A percentile compares a stretch with the other conserved stretches of the same genome.
Conservation (phyloP, 2,797 vertebrate species). For the Halcyon badia region DNA sequence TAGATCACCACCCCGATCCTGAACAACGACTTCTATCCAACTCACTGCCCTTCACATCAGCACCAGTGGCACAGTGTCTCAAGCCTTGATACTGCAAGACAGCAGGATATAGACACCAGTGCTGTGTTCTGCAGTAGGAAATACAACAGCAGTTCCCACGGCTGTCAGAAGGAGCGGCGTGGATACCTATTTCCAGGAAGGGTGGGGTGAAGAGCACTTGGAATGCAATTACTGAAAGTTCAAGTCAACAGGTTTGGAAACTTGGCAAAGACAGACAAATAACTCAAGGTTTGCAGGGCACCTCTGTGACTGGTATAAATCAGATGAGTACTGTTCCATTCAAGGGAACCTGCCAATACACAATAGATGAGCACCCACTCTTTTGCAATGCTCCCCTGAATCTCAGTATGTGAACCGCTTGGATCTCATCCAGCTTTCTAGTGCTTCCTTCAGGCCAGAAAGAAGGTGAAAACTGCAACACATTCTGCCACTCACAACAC, state of each 20-base stretch:
- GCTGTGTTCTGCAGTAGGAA: background rate
- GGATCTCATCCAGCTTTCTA: constrained; percentile 12
- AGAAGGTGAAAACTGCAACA: background rate
- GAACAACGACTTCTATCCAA: background rate
- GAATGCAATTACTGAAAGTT: constrained; percentile 38
- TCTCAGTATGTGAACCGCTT: background rate
- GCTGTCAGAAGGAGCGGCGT: background rate
- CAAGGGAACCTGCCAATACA: constrained; percentile 3
- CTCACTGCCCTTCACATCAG: background rate
- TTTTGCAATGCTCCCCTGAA: background rate
- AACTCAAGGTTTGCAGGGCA: constrained; percentile 26
- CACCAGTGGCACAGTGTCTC: background rate
- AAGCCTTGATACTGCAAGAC: background rate
- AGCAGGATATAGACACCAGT: background rate
- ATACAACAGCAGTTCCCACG: background rate
- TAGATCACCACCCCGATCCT: background rate
- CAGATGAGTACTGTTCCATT: background rate
- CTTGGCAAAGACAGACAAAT: constrained; percentile 42
- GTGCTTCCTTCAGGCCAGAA: background rate
- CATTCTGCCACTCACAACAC: background rate
- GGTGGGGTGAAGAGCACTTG: constrained; percentile 5
- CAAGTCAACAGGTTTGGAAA: constrained; percentile 56
- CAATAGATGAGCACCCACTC: background rate
- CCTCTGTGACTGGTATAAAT: constrained; percentile 8
- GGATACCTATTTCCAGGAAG: constrained; percentile 42